Evolutionary conservation across 2,113 vertebrate species (phyloP).

Genomic region (Melanerpes aurifrons): DNA sequence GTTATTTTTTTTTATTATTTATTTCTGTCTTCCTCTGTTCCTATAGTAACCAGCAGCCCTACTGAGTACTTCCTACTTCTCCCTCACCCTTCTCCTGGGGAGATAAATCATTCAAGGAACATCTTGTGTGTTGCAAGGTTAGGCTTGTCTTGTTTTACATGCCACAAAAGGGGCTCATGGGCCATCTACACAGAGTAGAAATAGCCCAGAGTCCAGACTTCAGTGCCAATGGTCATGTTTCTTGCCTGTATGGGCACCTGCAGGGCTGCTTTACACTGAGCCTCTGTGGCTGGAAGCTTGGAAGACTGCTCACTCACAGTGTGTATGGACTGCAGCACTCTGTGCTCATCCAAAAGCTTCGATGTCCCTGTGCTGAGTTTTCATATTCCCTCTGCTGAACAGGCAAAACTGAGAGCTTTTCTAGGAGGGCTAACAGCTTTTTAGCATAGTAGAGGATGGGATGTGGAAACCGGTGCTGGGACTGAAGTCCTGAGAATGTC

Average conservation of each 20-base stretch:
- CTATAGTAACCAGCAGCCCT: neutral
- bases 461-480: neutral
- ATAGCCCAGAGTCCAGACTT: neutral
- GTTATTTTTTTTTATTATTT: neutral
- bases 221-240: neutral
- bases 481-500: neutral
- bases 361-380: neutral
- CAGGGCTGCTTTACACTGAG: neutral
- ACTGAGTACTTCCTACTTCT: neutral
- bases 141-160: neutral
- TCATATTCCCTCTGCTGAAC: neutral
- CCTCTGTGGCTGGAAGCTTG: neutral
- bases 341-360: neutral
- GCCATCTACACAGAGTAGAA: neutral
- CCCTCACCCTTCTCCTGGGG: neutral
- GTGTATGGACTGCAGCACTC: neutral
- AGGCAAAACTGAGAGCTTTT: neutral
- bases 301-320: accelerated
- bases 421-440: neutral
- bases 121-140: neutral
- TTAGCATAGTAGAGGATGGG: neutral
- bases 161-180: neutral
- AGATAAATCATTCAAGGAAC: neutral
- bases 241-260: neutral
- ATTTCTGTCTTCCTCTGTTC: neutral